These are phyloP conservation scores for Hemiscyllium ocellatum DNA, from an alignment of 2,113 vertebrate genomes.

Conservation along the genomic window DNA sequence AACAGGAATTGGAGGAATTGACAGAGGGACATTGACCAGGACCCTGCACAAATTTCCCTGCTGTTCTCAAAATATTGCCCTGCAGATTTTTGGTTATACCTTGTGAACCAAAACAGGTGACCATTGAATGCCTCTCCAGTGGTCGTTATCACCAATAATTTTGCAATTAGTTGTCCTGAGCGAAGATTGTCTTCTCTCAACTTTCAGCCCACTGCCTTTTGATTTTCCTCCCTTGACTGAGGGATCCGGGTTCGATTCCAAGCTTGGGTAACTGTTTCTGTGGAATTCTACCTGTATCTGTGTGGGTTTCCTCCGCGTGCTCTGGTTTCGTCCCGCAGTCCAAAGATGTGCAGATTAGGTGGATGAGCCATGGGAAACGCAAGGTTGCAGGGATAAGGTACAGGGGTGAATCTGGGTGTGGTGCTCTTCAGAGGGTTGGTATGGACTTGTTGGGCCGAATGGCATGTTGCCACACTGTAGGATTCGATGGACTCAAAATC, in stretches of 20 bases:
- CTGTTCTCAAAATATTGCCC: neutral
- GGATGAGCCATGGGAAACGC: no score
- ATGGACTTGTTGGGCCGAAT: no score
- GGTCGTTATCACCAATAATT: neutral
- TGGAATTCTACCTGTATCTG: no score
- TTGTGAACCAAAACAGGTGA: neutral
- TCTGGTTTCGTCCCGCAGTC: no score
- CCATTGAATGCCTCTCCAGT: neutral
- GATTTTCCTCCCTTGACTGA: neutral
- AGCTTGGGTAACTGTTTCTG: no score
- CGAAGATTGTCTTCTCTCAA: neutral
- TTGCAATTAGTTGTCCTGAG: neutral
- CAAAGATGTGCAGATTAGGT: no score
- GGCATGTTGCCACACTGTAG: no score
- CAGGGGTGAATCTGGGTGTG: no score
- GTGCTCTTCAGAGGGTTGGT: no score
- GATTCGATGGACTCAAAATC: neutral
- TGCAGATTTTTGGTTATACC: neutral
- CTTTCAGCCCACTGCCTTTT: neutral
- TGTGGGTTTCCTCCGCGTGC: no score
- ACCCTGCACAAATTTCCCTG: neutral
- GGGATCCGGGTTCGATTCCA: no score
- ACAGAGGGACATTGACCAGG: neutral
- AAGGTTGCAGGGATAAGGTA: no score
- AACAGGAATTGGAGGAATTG: neutral